Percentiles rank a stretch among this genome's conserved stretches.
Evolutionary conservation across 2,888 invertebrate genomes (phyloP).

Genomic region (Mycalesis mineus): DNA sequence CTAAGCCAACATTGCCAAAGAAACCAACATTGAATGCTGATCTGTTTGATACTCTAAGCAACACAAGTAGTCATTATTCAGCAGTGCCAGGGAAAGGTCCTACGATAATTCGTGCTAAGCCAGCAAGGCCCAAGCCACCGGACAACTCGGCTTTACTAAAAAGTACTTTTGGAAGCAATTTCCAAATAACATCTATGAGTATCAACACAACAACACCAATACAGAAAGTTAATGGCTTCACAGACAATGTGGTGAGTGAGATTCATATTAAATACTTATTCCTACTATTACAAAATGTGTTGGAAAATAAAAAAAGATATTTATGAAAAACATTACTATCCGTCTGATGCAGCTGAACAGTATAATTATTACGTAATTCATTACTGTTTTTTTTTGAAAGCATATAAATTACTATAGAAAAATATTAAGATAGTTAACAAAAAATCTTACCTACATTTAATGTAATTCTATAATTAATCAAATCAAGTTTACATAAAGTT

Average conservation of each 20-base stretch:
- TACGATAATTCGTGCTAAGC: conserved; percentile 86
- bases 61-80: conserved; percentile 56
- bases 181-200: conserved; percentile 57
- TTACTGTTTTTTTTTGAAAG: no score
- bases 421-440: no score
- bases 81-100: conserved; percentile 77
- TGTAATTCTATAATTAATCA: no score
- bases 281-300: no score
- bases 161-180: conserved; percentile 54
- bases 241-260: conserved; percentile 62
- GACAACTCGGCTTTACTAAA: conserved; percentile 66
- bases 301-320: no score
- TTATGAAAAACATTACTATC: no score
- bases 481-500: no score
- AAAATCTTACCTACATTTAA: no score
- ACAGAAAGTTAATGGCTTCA: conserved; percentile 61
- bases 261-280: background rate
- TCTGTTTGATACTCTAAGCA: conserved; percentile 80
- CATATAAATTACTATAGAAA: no score
- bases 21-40: conserved; percentile 80
- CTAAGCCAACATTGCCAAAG: conserved; percentile 61
- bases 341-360: no score
- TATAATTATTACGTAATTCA: no score
- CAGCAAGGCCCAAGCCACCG: conserved; percentile 77
- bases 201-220: conserved; percentile 67